Evolutionary conservation across 2,797 vertebrate genomes (phyloP).

Genomic region (Gymnothorax javanicus): DNA sequence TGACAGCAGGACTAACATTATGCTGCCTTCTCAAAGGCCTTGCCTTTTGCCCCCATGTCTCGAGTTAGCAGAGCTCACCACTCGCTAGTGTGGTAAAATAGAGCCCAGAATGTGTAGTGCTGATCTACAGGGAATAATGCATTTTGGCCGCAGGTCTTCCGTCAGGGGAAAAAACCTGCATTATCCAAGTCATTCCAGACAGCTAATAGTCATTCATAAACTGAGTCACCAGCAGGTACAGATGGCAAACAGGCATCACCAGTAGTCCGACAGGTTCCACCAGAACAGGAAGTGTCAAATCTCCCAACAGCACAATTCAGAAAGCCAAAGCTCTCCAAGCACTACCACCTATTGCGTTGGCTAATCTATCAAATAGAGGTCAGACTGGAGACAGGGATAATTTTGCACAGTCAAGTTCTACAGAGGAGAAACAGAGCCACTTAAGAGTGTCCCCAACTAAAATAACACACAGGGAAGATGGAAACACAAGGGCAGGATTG

Average conservation of each 20-base stretch:
- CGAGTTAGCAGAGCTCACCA: background rate
- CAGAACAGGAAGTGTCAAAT: background rate
- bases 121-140: background rate
- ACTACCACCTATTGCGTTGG: background rate
- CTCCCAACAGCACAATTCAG: background rate
- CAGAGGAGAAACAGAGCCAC: background rate
- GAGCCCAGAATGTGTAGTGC: background rate
- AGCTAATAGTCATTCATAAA: background rate
- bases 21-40: background rate
- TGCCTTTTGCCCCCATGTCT: background rate
- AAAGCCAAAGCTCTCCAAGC: background rate
- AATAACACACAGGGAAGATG: background rate
- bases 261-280: background rate
- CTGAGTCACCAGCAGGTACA: constrained; percentile 1
- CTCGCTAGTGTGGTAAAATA: background rate
- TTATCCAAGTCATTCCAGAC: background rate
- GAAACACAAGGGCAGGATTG: background rate
- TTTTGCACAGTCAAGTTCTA: background rate
- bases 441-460: background rate
- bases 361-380: background rate
- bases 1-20: background rate
- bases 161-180: background rate
- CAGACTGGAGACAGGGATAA: background rate
- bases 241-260: background rate
- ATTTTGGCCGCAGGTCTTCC: background rate